A percentile compares a stretch with the other conserved stretches of the same genome.
These are phyloP conservation scores for Odiellus spinosus DNA, from an alignment of 2,888 invertebrate species.

Conservation along the genomic window DNA sequence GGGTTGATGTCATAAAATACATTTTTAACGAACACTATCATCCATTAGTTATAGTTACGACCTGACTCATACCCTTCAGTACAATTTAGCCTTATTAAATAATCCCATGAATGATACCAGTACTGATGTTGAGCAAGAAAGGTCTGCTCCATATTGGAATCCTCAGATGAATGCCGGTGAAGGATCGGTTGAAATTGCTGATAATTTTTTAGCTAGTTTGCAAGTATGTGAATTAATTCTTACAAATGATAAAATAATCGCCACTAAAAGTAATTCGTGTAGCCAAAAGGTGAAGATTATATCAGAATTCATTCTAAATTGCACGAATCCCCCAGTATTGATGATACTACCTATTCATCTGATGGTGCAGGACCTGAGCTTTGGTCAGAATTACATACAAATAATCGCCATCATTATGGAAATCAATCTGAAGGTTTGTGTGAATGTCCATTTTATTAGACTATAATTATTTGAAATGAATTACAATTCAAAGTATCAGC, in stretches of 20 bases:
- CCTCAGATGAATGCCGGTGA: slow-evolving; percentile 11
- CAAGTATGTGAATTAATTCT: slow-evolving; percentile 3
- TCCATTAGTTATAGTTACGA: slow-evolving; percentile 88
- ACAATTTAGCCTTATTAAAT: slow-evolving; percentile 60
- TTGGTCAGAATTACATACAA: slow-evolving; percentile 15
- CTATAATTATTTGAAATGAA: too few species aligned
- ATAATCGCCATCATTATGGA: slow-evolving; percentile 7
- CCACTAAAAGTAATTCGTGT: too few species aligned
- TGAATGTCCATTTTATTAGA: too few species aligned
- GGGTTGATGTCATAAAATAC: too few species aligned
- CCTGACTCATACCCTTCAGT: slow-evolving; percentile 81
- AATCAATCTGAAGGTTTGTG: too few species aligned
- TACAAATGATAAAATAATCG: too few species aligned
- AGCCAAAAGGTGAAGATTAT: too few species aligned
- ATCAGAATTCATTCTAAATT: too few species aligned
- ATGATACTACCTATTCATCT: slow-evolving; percentile 6
- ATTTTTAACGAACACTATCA: too few species aligned
- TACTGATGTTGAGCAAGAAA: slow-evolving; percentile 12
- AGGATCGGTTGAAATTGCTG: slow-evolving; percentile 14
- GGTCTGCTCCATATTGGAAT: slow-evolving; percentile 12
- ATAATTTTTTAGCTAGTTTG: slow-evolving; percentile 14
- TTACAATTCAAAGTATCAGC: too few species aligned
- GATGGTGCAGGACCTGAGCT: slow-evolving; percentile 11
- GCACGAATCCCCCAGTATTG: not conserved
- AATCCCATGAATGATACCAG: slow-evolving; percentile 7